Percentiles rank a stretch among this genome's conserved stretches.
phyloP scores from a whole-genome alignment of 2,113 vertebrate genomes.

The Halichoerus grypus region DNA sequence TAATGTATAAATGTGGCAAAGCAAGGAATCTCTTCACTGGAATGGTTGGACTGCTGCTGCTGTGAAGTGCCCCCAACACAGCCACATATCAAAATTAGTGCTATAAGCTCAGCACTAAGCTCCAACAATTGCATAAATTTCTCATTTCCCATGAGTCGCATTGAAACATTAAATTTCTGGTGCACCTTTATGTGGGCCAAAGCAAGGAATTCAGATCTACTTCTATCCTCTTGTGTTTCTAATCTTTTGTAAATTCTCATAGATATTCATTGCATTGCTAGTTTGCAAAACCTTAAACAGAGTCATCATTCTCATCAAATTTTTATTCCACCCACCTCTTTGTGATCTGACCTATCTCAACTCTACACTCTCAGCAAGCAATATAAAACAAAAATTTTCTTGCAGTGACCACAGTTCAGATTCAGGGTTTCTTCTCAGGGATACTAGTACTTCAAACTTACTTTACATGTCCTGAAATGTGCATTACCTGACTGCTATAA shows the following conservation, averaged over 20 bases:
- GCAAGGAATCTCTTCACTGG: neutral
- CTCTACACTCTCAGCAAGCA: accelerated
- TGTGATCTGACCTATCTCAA: neutral
- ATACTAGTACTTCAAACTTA: neutral
- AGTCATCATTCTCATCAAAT: neutral
- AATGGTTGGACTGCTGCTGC: neutral
- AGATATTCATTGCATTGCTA: neutral
- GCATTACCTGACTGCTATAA: neutral
- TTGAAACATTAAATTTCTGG: neutral
- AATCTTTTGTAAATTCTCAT: neutral
- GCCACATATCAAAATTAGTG: neutral
- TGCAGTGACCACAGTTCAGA: neutral
- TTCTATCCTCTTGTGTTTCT: neutral
- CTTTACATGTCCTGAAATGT: neutral
- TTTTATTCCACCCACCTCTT: neutral
- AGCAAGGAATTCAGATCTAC: neutral
- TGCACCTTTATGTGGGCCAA: neutral
- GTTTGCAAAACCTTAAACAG: neutral
- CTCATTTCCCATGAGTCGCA: neutral
- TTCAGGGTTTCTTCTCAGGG: neutral
- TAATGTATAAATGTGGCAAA: neutral
- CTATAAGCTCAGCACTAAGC: neutral
- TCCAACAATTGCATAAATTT: neutral
- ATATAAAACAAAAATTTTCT: neutral
- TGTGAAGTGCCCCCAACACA: neutral